phyloP scores from a whole-genome alignment of 2,888 invertebrate species.

The Noctua pronuba region DNA sequence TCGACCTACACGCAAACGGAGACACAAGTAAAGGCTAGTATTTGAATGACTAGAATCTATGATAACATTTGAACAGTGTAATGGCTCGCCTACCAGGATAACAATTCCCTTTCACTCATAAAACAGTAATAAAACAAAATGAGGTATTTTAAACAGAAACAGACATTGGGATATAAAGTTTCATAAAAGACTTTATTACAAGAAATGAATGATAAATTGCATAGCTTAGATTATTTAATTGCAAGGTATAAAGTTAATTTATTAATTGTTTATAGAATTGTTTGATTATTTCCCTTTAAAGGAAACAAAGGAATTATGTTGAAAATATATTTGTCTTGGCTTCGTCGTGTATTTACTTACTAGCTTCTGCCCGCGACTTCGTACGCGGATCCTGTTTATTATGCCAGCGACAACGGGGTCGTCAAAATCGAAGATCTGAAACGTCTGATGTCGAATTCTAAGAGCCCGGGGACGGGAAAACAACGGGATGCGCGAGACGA shows the following conservation, averaged over 20 bases:
- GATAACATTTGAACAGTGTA: background rate
- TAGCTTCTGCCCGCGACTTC: no score
- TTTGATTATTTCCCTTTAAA: background rate
- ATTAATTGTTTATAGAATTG: background rate
- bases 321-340: background rate
- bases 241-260: slow-evolving; percentile 1
- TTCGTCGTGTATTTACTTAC: background rate
- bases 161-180: background rate
- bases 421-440: no score
- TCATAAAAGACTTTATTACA: background rate
- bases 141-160: background rate
- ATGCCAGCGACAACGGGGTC: no score
- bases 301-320: background rate
- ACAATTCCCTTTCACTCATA: background rate
- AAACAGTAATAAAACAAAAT: slow-evolving; percentile 6
- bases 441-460: no score
- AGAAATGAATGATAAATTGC: background rate
- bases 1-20: background rate
- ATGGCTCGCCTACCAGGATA: background rate
- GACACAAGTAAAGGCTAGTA: background rate
- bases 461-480: no score
- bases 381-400: no score
- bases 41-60: background rate
- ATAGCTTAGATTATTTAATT: slow-evolving; percentile 2
- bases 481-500: no score